These are phyloP conservation scores for Tubulanus polymorphus DNA, from an alignment of 2,888 invertebrate species.

Conservation along the genomic window DNA sequence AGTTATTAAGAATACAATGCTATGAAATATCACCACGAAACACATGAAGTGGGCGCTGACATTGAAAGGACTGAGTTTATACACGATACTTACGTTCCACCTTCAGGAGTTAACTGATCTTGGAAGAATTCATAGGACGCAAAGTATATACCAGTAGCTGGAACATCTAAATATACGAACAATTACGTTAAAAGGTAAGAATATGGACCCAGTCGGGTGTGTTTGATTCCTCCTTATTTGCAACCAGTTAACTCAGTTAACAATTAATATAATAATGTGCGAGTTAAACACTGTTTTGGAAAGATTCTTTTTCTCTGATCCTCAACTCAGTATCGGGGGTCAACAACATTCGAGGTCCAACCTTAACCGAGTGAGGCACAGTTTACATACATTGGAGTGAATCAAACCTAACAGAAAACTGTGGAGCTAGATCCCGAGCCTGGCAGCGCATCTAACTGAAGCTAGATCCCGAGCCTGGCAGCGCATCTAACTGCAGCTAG, in stretches of 20 bases:
- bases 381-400: not conserved
- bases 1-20: too few species aligned
- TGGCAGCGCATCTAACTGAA: too few species aligned
- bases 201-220: not conserved
- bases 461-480: too few species aligned
- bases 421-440: too few species aligned
- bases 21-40: too few species aligned
- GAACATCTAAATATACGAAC: too few species aligned
- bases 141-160: constrained; percentile 98
- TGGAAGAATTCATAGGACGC: constrained; percentile 92
- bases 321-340: too few species aligned
- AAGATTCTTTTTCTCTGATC: not conserved
- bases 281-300: not conserved
- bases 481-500: too few species aligned
- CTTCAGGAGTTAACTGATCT: constrained; percentile 65
- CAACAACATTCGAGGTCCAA: too few species aligned
- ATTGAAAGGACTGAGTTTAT: not conserved
- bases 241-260: not conserved
- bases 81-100: constrained; percentile 54
- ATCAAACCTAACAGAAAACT: too few species aligned
- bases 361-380: too few species aligned
- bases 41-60: too few species aligned
- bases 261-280: not conserved
- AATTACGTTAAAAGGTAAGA: constrained; percentile 54
- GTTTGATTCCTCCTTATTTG: not conserved